phyloP scores from a whole-genome alignment of 2,797 vertebrate species.

The Mergus octosetaceus region DNA sequence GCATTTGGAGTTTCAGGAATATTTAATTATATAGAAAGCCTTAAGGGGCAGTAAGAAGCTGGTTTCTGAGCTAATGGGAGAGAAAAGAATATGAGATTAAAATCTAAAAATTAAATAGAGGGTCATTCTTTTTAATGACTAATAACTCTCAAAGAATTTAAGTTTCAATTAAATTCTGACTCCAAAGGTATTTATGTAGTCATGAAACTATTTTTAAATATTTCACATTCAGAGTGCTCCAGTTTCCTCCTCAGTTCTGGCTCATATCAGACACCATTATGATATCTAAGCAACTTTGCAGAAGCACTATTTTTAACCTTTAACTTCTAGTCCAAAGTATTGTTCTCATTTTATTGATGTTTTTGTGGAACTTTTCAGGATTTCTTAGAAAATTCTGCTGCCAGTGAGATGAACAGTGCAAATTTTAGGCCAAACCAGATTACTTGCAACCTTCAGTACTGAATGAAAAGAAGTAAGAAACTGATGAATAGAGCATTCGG shows the following conservation, averaged over 20 bases:
- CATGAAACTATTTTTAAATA: constrained; percentile 70
- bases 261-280: constrained; percentile 11
- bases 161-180: constrained; percentile 70
- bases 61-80: constrained; percentile 59
- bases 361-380: background rate
- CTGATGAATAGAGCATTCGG: background rate
- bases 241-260: constrained; percentile 48
- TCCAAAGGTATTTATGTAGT: constrained; percentile 65
- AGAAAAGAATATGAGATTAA: constrained; percentile 63
- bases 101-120: constrained; percentile 69
- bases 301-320: background rate
- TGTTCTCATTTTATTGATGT: background rate
- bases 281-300: background rate
- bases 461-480: background rate
- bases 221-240: constrained; percentile 49
- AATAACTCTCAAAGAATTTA: constrained; percentile 68
- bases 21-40: constrained; percentile 66
- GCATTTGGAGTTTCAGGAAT: constrained; percentile 45
- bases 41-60: constrained; percentile 55
- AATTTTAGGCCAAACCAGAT: background rate
- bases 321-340: background rate
- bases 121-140: constrained; percentile 69
- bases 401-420: background rate
- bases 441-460: background rate
- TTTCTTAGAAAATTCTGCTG: background rate